Percentiles rank a stretch among this genome's conserved stretches.
These are phyloP conservation scores for Channa maculata DNA, from an alignment of 2,113 vertebrate species.

Conservation along the genomic window DNA sequence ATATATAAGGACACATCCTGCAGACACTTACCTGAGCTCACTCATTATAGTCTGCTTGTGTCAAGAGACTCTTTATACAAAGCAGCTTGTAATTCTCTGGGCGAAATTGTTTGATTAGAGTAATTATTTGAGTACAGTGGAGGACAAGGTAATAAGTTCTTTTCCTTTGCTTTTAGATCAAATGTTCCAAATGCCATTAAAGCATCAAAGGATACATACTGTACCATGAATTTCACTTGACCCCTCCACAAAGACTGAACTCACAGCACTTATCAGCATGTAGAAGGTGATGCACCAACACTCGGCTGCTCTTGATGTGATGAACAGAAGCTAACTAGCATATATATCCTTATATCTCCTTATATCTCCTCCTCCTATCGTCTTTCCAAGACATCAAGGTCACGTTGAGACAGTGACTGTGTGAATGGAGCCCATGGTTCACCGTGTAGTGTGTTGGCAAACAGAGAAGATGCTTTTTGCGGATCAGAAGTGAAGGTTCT, in stretches of 20 bases:
- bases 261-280: not conserved
- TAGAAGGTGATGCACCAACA: not conserved
- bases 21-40: not conserved
- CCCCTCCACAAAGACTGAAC: not conserved
- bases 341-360: conserved; percentile 27
- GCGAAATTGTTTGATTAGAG: conserved; percentile 4
- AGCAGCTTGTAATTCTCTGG: not conserved
- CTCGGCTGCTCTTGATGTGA: conserved; percentile 20
- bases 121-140: too few species aligned
- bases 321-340: conserved; percentile 43
- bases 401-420: conserved; percentile 69
- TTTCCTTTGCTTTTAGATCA: not conserved
- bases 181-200: conserved; percentile 18
- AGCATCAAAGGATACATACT: not conserved
- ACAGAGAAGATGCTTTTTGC: conserved; percentile 49
- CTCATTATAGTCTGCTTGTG: not conserved
- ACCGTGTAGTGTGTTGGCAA: conserved; percentile 47
- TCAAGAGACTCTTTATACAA: conserved; percentile 6
- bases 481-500: conserved; percentile 73
- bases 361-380: conserved; percentile 36
- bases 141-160: too few species aligned
- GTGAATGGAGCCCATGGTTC: conserved; percentile 42
- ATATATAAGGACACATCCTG: not conserved
- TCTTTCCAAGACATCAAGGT: conserved; percentile 64
- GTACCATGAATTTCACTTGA: not conserved